Evolutionary conservation across 2,797 vertebrate species (phyloP).

Genomic region (Enoplosus armatus): DNA sequence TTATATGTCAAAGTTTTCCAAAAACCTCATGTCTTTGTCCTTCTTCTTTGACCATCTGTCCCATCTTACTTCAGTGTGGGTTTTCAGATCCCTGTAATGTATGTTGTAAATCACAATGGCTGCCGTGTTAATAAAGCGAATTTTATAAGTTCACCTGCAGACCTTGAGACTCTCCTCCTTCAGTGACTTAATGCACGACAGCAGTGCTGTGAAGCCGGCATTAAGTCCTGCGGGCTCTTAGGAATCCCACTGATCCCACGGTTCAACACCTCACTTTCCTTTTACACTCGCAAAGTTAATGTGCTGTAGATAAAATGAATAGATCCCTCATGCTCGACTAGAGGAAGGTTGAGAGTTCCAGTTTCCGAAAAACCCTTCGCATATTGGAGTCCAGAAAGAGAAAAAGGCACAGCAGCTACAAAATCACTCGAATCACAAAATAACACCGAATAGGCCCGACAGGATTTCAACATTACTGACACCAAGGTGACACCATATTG

Average conservation of each 20-base stretch:
- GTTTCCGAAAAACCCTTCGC: conserved; percentile 35
- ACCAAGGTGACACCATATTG: neutral
- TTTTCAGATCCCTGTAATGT: conserved; percentile 20
- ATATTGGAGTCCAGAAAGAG: conserved; percentile 10
- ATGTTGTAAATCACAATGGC: conserved; percentile 42
- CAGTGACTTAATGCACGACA: conserved; percentile 37
- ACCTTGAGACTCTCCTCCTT: conserved; percentile 41
- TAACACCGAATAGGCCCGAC: neutral
- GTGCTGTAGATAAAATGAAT: conserved; percentile 65
- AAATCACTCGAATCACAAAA: conserved; percentile 9
- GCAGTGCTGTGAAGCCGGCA: conserved; percentile 33
- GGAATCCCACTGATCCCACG: conserved; percentile 54
- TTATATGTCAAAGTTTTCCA: neutral
- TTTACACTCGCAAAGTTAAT: conserved; percentile 64
- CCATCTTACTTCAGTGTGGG: neutral
- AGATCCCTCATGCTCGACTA: conserved; percentile 45
- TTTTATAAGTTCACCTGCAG: conserved; percentile 28
- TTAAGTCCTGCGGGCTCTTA: conserved; percentile 55
- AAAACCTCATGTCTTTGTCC: neutral
- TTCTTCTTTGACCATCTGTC: conserved; percentile 23
- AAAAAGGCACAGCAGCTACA: conserved; percentile 1
- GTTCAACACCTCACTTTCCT: conserved; percentile 62
- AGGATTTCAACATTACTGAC: conserved; percentile 5
- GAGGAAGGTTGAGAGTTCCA: conserved; percentile 16
- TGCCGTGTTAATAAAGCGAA: conserved; percentile 30